phyloP scores from a whole-genome alignment of 2,888 invertebrate genomes.

The Myopa testacea region DNA sequence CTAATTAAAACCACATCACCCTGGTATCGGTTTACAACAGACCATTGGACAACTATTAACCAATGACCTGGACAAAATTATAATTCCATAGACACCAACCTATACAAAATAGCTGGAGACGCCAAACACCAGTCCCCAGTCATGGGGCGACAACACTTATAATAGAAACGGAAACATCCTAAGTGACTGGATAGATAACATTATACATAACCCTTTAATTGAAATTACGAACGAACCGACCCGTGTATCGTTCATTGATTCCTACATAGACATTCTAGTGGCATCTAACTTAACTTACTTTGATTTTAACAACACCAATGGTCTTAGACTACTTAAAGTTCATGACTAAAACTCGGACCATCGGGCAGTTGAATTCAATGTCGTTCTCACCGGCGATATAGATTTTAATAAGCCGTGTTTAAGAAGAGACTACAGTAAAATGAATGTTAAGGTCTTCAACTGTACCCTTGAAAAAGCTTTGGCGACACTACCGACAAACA shows the following conservation, averaged over 20 bases:
- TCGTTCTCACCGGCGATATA: not conserved
- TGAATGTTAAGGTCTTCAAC: not conserved
- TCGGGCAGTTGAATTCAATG: not conserved
- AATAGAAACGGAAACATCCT: not conserved
- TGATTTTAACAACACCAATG: not conserved
- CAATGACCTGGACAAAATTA: not conserved
- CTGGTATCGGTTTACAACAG: not conserved
- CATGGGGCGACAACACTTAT: not conserved
- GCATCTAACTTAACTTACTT: not conserved
- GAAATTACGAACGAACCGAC: not conserved
- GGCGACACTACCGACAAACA: not conserved
- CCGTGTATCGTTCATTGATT: not conserved
- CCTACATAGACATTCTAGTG: not conserved
- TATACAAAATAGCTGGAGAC: not conserved
- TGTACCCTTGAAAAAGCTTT: not conserved
- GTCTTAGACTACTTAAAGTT: not conserved
- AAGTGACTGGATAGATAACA: not conserved
- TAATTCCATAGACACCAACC: not conserved
- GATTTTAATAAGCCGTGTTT: not conserved
- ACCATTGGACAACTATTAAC: not conserved
- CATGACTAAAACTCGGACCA: slow-evolving; percentile 9
- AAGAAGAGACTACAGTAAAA: not conserved
- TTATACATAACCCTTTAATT: not conserved
- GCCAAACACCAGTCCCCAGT: not conserved
- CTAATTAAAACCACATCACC: too few relatives aligned